Evolutionary conservation across 2,888 invertebrate species (phyloP).

Genomic region (Xanthia icteritia): DNA sequence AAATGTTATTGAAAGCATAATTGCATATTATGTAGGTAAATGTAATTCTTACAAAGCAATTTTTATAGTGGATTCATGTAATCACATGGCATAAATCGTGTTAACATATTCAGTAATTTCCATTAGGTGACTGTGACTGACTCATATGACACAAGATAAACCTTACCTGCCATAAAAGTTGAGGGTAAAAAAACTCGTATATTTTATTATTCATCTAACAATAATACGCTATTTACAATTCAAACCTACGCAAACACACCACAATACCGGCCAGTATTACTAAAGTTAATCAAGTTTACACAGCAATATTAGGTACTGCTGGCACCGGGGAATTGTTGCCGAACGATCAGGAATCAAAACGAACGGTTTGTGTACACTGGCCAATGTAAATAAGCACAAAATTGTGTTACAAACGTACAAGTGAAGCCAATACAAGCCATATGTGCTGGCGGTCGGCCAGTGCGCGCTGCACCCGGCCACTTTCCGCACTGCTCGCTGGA

Average conservation of each 20-base stretch:
- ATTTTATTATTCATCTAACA: conserved; percentile 40
- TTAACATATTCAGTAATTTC: conserved; percentile 1
- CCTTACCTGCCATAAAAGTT: neutral
- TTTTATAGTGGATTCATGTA: conserved; percentile 1
- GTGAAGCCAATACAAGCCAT: conserved; percentile 8
- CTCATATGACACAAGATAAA: conserved; percentile 11
- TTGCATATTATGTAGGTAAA: neutral
- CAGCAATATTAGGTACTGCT: conserved; percentile 49
- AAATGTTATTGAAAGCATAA: neutral
- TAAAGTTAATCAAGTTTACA: conserved; percentile 51
- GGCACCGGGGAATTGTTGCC: conserved; percentile 38
- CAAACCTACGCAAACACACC: conserved; percentile 31
- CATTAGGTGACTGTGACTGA: neutral
- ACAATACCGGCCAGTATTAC: neutral
- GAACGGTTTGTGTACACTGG: conserved; percentile 41
- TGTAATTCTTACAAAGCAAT: neutral
- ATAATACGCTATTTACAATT: conserved; percentile 43
- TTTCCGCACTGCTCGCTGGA: neutral
- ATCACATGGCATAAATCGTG: neutral
- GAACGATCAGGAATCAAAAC: conserved; percentile 33
- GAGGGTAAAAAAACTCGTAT: neutral
- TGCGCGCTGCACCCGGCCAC: neutral
- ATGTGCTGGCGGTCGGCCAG: conserved; percentile 39
- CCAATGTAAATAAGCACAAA: conserved; percentile 46
- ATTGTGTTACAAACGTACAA: conserved; percentile 37